These are phyloP conservation scores for Zaprionus inermis DNA, from an alignment of 1,140 invertebrate genomes.

Conservation along the genomic window DNA sequence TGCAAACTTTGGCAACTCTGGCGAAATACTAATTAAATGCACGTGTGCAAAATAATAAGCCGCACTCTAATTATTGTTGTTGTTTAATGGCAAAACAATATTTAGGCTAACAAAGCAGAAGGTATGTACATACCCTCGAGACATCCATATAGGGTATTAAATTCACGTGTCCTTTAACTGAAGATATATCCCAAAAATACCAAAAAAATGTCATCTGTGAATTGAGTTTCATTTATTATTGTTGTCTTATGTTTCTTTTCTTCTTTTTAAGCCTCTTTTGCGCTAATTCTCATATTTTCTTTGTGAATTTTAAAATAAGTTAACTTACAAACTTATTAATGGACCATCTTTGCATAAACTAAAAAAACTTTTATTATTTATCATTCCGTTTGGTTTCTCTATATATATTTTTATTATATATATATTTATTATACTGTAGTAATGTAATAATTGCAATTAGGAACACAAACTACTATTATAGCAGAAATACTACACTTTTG, in stretches of 20 bases:
- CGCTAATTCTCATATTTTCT: slow-evolving; percentile 9
- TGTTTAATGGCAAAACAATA: background rate
- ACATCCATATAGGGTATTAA: background rate
- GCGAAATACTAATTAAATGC: slow-evolving; percentile 4
- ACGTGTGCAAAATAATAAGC: slow-evolving; percentile 2
- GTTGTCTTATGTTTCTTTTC: slow-evolving; percentile 60
- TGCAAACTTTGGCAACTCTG: slow-evolving; percentile 4
- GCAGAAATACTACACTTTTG: slow-evolving; percentile 28
- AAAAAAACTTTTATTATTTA: slow-evolving; percentile 37
- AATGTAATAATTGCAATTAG: slow-evolving; percentile 66
- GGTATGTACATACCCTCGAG: background rate
- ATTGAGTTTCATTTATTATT: slow-evolving; percentile 75
- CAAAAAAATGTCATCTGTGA: slow-evolving; percentile 47
- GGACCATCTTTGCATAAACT: slow-evolving; percentile 63
- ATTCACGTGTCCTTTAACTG: too few relatives aligned
- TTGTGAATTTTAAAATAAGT: slow-evolving; percentile 71
- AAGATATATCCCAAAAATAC: background rate
- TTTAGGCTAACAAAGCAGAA: background rate
- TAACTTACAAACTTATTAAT: slow-evolving; percentile 77
- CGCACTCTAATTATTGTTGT: background rate
- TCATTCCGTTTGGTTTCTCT: slow-evolving; percentile 10
- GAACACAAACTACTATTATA: slow-evolving; percentile 68
- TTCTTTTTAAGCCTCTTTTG: slow-evolving; percentile 27
- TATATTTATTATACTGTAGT: slow-evolving; percentile 16
- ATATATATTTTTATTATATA: too few relatives aligned